Evolutionary conservation across 2,113 vertebrate genomes (phyloP).

Genomic region (Maccullochella peelii): DNA sequence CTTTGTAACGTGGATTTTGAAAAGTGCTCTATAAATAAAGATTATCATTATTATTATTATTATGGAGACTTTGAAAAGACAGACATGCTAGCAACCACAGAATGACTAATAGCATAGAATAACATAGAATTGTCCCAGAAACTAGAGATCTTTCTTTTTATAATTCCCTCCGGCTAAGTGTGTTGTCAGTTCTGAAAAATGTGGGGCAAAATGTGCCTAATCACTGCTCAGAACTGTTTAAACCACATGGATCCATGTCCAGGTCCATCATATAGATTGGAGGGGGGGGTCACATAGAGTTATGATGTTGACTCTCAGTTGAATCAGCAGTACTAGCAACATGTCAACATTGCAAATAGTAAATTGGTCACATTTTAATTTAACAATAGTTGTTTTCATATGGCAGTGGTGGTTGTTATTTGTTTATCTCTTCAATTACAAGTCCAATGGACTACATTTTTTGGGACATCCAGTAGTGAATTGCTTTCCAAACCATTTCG

Average conservation of each 20-base stretch:
- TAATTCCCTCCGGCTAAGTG: background rate
- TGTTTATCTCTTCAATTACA: background rate
- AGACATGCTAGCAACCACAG: slow-evolving; percentile 6
- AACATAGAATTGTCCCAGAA: slow-evolving; percentile 28
- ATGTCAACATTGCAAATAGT: background rate
- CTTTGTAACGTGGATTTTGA: no score
- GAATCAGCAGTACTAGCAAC: background rate
- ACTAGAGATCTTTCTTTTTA: background rate
- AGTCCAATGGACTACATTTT: background rate
- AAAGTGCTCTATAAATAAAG: no score
- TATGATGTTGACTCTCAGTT: background rate
- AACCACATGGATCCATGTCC: background rate
- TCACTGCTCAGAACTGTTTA: background rate
- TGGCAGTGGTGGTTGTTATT: no score
- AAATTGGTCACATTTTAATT: background rate
- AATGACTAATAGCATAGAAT: slow-evolving; percentile 16
- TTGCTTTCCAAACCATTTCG: background rate
- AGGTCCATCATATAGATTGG: background rate
- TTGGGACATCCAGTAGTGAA: background rate
- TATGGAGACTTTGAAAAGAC: slow-evolving; percentile 39
- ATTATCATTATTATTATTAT: no score
- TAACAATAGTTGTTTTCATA: background rate
- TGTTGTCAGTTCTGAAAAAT: slow-evolving; percentile 4
- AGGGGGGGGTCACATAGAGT: background rate
- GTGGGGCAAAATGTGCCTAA: background rate